These are phyloP conservation scores for Azorinus chamasolen DNA, from an alignment of 2,888 invertebrate genomes.

Conservation along the genomic window DNA sequence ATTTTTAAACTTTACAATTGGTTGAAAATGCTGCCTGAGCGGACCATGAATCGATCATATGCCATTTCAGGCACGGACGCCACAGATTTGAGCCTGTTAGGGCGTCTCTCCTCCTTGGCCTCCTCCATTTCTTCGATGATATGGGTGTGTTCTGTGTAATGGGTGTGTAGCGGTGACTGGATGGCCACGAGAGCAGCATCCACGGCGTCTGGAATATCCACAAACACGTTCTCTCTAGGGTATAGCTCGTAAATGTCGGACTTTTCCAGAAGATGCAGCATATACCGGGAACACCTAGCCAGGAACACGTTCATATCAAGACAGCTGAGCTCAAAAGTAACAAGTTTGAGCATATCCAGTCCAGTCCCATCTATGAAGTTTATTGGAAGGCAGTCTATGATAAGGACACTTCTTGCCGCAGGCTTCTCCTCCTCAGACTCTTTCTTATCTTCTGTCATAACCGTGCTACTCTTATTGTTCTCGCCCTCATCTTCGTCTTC, in stretches of 20 bases:
- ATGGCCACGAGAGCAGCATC: constrained; percentile 37
- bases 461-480: not conserved
- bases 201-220: constrained; percentile 72
- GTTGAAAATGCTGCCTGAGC: constrained; percentile 23
- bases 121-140: not conserved
- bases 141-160: constrained; percentile 2
- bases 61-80: constrained; percentile 5
- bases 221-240: constrained; percentile 64
- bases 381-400: constrained; percentile 81
- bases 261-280: constrained; percentile 67
- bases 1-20: no score
- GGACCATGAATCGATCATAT: constrained; percentile 20
- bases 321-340: constrained; percentile 64
- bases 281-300: constrained; percentile 67
- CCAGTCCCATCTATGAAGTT: constrained; percentile 81
- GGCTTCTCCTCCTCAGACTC: constrained; percentile 8
- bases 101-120: not conserved
- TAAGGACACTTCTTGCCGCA: constrained; percentile 43
- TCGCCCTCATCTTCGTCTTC: constrained; percentile 33
- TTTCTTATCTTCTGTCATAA: not conserved
- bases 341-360: constrained; percentile 71
- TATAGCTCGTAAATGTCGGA: constrained; percentile 67
- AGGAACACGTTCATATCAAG: constrained; percentile 71
- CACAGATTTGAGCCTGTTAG: constrained; percentile 12
- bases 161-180: not conserved